Evolutionary conservation across 1,140 invertebrate genomes (phyloP), one percentile per base, ranked within the genome.

Genomic region (Aphidius gifuensis): DNA sequence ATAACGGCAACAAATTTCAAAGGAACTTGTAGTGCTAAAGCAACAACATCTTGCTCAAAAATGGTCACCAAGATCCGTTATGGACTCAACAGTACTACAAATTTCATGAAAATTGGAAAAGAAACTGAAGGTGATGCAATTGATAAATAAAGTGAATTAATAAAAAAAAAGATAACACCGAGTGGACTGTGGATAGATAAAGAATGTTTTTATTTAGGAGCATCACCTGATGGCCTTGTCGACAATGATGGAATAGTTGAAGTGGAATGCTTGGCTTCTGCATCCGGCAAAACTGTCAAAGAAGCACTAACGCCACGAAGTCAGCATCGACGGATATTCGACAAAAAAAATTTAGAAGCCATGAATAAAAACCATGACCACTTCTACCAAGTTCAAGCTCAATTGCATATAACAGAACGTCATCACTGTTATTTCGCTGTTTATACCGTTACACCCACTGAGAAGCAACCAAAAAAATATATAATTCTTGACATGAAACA

Each of bases 141-240:
- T 3, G 42, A 69, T 61, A 59, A 74, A 56, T 57, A 77, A 50
- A 59, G 61, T 61, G 45, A 58, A 39, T 16, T 50, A 67, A 64
- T 50, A 40, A 40, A 61, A 23, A 62, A 66, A 46, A 61, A 66
- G 58, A 74, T 76, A 43, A 44, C 65, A 57, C 60, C 64, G 9
- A 78, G 75, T 61, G 80, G 81, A 11, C 67, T 83, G 6, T 79
- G 79, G 58, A 74, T 83, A 42, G 70, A 76, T 66, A 6, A 48
- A 46, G 59, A 76, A 51, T 42, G 66, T 42, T 67, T 69, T 9
- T 77, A 65, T 58, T 61, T 83, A 23, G 80, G 67, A 43, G 77
- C 77, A 23, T 69, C 72, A 7, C 79, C 80, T 6, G 78, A 83
- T 71, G 79, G 80, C 11, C 55, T 83, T 3, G 65, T 79, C 40